Conservation (phyloP, 2,888 invertebrate genomes). For the Hemaris fuciformis region DNA sequence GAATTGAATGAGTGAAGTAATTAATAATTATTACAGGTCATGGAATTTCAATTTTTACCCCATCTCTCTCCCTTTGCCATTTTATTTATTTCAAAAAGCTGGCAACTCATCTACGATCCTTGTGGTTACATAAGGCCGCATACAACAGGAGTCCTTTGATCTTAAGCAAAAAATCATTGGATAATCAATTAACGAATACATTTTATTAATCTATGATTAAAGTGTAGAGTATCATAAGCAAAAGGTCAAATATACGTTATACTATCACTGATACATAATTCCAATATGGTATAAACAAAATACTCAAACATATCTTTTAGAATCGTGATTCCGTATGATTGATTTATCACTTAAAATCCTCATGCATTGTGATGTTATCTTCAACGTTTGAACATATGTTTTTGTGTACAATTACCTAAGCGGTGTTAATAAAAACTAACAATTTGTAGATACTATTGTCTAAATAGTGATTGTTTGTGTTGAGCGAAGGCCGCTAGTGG, state of each 20-base stretch:
- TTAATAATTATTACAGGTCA: no score
- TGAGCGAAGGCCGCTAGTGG: constrained; percentile 54
- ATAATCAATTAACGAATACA: no score
- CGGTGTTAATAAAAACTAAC: constrained; percentile 25
- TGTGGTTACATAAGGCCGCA: no score
- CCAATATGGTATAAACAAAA: not conserved
- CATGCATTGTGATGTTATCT: not conserved
- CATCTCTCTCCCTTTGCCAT: no score
- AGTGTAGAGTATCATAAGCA: no score
- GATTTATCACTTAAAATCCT: not conserved
- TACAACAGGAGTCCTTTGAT: no score
- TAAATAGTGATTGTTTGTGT: constrained; percentile 41
- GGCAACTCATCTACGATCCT: no score
- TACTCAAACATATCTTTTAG: not conserved
- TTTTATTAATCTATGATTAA: no score
- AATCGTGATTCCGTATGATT: not conserved
- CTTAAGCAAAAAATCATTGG: no score
- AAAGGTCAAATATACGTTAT: not conserved
- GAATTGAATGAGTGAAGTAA: no score
- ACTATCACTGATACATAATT: not conserved
- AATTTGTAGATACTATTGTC: constrained; percentile 34
- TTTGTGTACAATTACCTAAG: constrained; percentile 26
- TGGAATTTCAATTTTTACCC: no score
- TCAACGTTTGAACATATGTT: constrained; percentile 10
- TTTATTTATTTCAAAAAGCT: no score